Base-by-base conservation (phyloP, 2,113 vertebrate genomes). In the Actenoides hombroni region DNA sequence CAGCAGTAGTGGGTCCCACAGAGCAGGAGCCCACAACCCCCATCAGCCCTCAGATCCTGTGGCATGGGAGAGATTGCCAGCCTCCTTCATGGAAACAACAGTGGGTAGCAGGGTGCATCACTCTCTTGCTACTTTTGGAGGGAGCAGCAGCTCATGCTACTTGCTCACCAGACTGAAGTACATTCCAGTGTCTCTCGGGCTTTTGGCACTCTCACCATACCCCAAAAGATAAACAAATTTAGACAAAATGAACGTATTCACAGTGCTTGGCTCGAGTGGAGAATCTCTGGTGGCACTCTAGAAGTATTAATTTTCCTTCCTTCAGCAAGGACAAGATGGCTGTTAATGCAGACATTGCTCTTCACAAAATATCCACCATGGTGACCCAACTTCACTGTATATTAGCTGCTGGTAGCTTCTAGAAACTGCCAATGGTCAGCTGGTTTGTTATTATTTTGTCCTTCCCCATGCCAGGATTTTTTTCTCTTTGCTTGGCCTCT, bases 291-390 rank as follows among this genome's bases (percentile, higher is more conserved):
- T 68, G 21, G 13, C n/a, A 40, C 5, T 76, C 57, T n/a, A 73
- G 28, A 6, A 40, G 20, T 19, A 57, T 14, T n/a, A 31, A 18
- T 46, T 57, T 63, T 35, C 29, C 17, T 88, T 51, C 19, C 23
- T 6, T 71, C 48, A 90, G 35, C 57, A 71, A 69, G 28, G 48
- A 80, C 57, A 67, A 39, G 46, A 28, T 1, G 1, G 17, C 18
- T 5, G 2, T 31, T 63, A n/a, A 3, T 1, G 5, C 1, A 0
- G 24, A 18, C 48, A 13, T 2, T 37, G 31, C 9, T 63, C n/a
- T 57, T 80, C 35, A 83, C 33, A 68, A 68, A 64, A 83, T 33
- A 18, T 64, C 67, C 1, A 0, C 48, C 33, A 2, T 1, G 8
- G 39, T 76, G 35, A 42, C 42, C 16, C 1, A 2, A 16, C 35